Evolutionary conservation across 2,797 vertebrate genomes (phyloP).

Genomic region (Galaxias olidus): DNA sequence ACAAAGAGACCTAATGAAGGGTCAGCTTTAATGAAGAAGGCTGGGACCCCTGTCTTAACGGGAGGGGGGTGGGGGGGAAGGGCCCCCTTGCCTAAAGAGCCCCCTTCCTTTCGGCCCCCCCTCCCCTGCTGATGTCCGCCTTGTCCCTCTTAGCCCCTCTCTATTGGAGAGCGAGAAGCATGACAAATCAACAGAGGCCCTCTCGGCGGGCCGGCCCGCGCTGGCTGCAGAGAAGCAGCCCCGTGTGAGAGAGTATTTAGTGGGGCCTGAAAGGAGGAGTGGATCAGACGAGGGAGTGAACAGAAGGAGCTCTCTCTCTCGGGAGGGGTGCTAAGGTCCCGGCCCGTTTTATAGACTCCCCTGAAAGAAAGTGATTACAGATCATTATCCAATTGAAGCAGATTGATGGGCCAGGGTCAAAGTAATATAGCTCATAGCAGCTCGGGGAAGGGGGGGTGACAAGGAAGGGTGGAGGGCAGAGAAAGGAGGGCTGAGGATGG

Average conservation of each 20-base stretch:
- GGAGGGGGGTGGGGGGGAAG: slow-evolving; percentile 73
- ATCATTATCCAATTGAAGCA: slow-evolving; percentile 99
- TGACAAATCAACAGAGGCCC: slow-evolving; percentile 86
- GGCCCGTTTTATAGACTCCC: slow-evolving; percentile 99
- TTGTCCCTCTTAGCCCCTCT: slow-evolving; percentile 79
- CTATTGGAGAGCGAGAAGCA: slow-evolving; percentile 75
- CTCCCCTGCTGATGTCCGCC: slow-evolving; percentile 80
- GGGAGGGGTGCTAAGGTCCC: slow-evolving; percentile 87
- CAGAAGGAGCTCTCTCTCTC: slow-evolving; percentile 98
- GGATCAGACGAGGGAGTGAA: slow-evolving; percentile 89
- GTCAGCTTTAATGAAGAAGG: slow-evolving; percentile 90
- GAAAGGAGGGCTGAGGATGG: slow-evolving; percentile 70
- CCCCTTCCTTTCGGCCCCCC: slow-evolving; percentile 66
- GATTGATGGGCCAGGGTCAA: slow-evolving; percentile 99
- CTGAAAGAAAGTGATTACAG: slow-evolving; percentile 99
- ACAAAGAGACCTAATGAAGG: slow-evolving; percentile 89
- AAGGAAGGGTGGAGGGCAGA: slow-evolving; percentile 43
- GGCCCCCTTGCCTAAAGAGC: slow-evolving; percentile 59
- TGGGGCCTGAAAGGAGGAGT: slow-evolving; percentile 78
- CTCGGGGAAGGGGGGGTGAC: slow-evolving; percentile 38
- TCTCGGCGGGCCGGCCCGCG: slow-evolving; percentile 48
- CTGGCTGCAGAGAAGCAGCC: slow-evolving; percentile 70
- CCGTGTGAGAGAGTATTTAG: slow-evolving; percentile 93
- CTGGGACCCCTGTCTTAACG: slow-evolving; percentile 76
- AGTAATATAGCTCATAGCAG: slow-evolving; percentile 95